Conservation (phyloP, 2,797 vertebrate species). For the Tarsius wallacei region DNA sequence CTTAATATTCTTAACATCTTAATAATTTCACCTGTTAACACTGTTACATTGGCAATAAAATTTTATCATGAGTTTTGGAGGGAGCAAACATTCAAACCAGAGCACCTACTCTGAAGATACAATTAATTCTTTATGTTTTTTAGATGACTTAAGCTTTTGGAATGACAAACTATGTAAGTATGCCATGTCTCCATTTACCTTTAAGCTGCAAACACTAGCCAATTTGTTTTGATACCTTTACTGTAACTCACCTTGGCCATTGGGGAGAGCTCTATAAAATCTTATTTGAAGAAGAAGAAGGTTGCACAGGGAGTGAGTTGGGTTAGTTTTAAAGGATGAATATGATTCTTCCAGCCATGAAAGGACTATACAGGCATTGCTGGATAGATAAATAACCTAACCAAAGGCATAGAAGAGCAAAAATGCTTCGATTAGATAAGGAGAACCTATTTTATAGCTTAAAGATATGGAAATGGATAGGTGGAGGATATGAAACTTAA, state of each 20-base stretch:
- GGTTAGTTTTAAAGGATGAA: background rate
- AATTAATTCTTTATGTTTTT: conserved; percentile 12
- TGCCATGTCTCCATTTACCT: background rate
- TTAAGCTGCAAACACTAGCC: background rate
- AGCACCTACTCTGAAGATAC: background rate
- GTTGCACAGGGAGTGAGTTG: background rate
- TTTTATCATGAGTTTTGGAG: background rate
- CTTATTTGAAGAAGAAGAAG: background rate
- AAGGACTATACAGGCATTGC: background rate
- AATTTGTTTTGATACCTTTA: background rate
- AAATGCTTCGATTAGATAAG: background rate
- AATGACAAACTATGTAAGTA: background rate
- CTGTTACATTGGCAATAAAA: background rate
- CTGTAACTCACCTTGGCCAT: background rate
- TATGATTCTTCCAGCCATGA: background rate
- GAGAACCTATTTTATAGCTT: background rate
- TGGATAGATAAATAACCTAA: background rate
- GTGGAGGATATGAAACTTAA: background rate
- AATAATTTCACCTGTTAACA: background rate
- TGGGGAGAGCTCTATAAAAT: background rate
- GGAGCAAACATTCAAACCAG: background rate
- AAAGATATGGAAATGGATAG: background rate
- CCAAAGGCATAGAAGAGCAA: background rate
- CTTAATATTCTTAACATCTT: background rate
- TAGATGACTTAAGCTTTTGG: background rate